Evolutionary conservation across 2,888 invertebrate species (phyloP).

Genomic region (Ernsta delagoae): DNA sequence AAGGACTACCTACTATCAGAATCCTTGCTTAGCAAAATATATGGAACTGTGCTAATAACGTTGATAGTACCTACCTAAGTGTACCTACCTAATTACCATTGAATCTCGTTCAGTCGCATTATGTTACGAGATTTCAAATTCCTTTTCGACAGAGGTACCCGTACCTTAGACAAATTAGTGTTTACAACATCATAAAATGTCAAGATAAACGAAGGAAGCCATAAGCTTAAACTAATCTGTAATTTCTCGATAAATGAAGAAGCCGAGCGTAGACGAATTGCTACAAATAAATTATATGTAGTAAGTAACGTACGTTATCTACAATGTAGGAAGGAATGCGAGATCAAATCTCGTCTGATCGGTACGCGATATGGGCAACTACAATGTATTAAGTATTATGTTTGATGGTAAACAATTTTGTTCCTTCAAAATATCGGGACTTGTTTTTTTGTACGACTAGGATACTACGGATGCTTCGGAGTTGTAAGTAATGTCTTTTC

Average conservation of each 20-base stretch:
- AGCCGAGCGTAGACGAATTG: conserved; percentile 42
- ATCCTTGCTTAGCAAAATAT: too few species aligned
- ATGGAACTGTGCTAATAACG: too few species aligned
- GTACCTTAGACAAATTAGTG: conserved; percentile 19
- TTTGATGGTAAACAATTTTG: conserved; percentile 34
- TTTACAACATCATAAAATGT: conserved; percentile 21
- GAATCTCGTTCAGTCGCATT: neutral
- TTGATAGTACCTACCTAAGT: too few species aligned
- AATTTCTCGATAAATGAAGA: conserved; percentile 38
- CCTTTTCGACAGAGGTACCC: neutral
- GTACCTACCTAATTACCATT: too few species aligned
- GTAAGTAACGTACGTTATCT: conserved; percentile 22
- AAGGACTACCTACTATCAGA: too few species aligned
- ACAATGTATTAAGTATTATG: conserved; percentile 49
- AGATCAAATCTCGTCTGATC: conserved; percentile 42
- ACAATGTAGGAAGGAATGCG: conserved; percentile 37
- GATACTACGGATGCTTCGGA: conserved; percentile 18
- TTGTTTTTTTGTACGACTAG: conserved; percentile 1
- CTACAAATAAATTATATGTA: conserved; percentile 41
- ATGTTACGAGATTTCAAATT: neutral
- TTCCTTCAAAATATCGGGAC: conserved; percentile 25
- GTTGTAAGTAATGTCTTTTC: neutral
- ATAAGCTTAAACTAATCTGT: conserved; percentile 22
- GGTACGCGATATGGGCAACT: conserved; percentile 36
- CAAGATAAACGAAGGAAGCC: conserved; percentile 17